Evolutionary conservation across 2,888 invertebrate species (phyloP).

Genomic region (Cerceris ruficornis): DNA sequence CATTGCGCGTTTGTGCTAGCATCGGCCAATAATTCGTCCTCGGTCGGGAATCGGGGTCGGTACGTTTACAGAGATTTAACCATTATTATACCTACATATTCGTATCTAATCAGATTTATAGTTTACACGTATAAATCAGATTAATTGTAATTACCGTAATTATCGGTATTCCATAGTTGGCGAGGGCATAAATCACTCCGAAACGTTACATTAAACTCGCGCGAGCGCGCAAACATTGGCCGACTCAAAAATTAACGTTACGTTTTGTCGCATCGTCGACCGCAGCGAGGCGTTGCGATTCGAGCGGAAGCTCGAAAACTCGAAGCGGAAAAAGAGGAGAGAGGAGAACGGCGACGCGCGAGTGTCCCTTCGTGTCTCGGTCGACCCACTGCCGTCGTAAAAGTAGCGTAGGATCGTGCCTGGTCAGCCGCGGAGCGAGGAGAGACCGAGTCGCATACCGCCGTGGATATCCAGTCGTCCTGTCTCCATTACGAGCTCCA

Average conservation of each 20-base stretch:
- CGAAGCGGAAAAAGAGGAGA: neutral
- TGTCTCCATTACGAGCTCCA: constrained; percentile 63
- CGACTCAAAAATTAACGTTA: constrained; percentile 31
- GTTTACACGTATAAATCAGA: constrained; percentile 65
- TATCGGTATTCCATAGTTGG: constrained; percentile 51
- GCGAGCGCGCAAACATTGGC: neutral
- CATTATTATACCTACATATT: constrained; percentile 51
- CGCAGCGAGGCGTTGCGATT: neutral
- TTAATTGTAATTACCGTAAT: constrained; percentile 63
- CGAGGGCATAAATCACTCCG: constrained; percentile 38
- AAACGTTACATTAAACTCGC: constrained; percentile 6
- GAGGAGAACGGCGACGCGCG: neutral
- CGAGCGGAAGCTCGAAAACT: no score
- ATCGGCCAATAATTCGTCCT: constrained; percentile 44
- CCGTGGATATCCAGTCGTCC: constrained; percentile 32
- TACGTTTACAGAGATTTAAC: constrained; percentile 56
- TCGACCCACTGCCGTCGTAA: neutral
- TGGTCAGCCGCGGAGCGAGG: constrained; percentile 26
- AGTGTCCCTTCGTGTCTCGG: neutral
- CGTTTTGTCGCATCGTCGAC: neutral
- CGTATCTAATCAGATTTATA: constrained; percentile 63
- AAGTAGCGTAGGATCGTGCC: constrained; percentile 1
- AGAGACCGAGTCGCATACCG: constrained; percentile 1
- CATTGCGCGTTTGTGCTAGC: constrained; percentile 26
- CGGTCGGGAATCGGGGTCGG: constrained; percentile 34